These are phyloP conservation scores for Heliconius hewitsoni DNA, from an alignment of 1,140 invertebrate species.

Conservation along the genomic window DNA sequence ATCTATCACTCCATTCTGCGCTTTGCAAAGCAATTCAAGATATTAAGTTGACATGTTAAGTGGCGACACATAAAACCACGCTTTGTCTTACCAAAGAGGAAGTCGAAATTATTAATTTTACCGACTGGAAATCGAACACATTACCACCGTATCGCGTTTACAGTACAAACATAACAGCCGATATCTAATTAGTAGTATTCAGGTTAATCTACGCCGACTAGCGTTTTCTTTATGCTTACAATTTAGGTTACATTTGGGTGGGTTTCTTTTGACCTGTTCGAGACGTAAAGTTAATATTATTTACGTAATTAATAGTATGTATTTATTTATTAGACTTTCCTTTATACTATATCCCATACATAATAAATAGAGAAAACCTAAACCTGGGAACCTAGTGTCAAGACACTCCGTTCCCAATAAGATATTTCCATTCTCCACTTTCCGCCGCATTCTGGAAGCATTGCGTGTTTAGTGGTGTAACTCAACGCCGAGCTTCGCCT, in stretches of 20 bases:
- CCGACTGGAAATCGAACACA: background rate
- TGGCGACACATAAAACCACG: background rate
- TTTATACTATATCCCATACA: no score
- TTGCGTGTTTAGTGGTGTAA: no score
- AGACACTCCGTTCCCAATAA: no score
- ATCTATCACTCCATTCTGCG: no score
- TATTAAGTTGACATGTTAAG: background rate
- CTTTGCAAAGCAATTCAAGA: no score
- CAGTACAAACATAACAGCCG: no score
- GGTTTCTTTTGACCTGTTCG: background rate
- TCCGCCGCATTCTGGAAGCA: no score
- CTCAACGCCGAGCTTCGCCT: no score
- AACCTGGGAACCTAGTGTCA: no score
- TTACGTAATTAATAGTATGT: background rate
- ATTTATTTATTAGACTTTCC: background rate
- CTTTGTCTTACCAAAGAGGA: background rate
- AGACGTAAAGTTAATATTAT: background rate
- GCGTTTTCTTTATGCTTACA: background rate
- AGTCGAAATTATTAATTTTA: background rate
- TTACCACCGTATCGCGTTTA: background rate
- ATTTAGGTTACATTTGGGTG: background rate
- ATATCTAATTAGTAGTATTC: background rate
- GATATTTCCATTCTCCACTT: no score
- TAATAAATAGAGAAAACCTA: no score
- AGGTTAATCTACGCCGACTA: slow-evolving; percentile 3